These are phyloP conservation scores for Oncorhynchus tshawytscha DNA, from an alignment of 2,113 vertebrate species.

Conservation along the genomic window DNA sequence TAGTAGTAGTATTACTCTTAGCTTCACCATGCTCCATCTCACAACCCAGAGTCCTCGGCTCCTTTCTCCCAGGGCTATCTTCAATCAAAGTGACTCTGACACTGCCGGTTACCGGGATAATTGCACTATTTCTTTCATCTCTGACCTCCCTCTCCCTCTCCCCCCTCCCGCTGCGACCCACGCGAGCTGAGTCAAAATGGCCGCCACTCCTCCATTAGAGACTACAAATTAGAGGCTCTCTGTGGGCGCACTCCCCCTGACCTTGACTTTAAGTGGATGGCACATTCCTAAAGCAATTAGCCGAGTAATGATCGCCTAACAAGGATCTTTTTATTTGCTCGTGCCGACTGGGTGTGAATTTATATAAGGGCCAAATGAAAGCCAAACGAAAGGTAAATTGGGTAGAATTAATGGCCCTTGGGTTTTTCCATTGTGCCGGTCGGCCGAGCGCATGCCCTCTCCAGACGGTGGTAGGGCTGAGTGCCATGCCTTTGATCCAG, in stretches of 20 bases:
- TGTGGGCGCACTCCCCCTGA: conserved; percentile 60
- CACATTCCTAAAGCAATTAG: conserved; percentile 78
- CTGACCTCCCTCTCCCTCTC: conserved; percentile 49
- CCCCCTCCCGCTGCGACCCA: conserved; percentile 49
- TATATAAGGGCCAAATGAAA: conserved; percentile 75
- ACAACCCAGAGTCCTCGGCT: conserved; percentile 38
- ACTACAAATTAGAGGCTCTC: conserved; percentile 68
- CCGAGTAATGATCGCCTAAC: conserved; percentile 76
- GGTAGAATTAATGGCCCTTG: conserved; percentile 76
- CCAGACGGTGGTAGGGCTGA: conserved; percentile 61
- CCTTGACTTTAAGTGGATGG: conserved; percentile 75
- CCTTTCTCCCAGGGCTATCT: conserved; percentile 30
- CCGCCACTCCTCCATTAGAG: conserved; percentile 59
- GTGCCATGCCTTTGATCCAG: conserved; percentile 73
- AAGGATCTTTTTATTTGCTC: conserved; percentile 77
- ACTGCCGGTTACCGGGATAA: conserved; percentile 64
- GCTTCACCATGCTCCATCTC: conserved; percentile 28
- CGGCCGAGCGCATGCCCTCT: conserved; percentile 45
- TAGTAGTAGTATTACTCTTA: conserved; percentile 31
- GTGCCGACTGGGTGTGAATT: conserved; percentile 63
- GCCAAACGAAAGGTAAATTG: conserved; percentile 74
- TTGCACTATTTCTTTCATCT: conserved; percentile 72
- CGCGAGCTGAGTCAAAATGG: conserved; percentile 47
- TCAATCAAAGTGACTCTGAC: conserved; percentile 59
- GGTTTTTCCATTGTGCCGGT: conserved; percentile 70